phyloP scores from a whole-genome alignment of 35 echinoderm and acorn worm species.

The Ophiothrix spiculata region DNA sequence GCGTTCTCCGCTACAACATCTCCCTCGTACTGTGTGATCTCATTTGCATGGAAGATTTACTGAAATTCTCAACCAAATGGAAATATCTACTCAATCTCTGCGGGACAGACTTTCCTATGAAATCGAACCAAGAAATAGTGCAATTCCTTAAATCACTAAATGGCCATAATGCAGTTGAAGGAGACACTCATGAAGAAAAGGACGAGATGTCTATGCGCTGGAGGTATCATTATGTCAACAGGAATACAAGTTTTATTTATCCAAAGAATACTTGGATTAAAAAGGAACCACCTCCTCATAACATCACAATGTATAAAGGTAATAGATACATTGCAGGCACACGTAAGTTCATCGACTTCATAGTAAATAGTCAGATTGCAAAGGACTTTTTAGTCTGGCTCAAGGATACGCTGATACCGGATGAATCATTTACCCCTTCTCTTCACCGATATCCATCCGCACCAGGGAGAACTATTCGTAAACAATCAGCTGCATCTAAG shows the following conservation, averaged over 20 bases:
- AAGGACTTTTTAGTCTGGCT: constrained; percentile 58
- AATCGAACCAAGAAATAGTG: constrained; percentile 74
- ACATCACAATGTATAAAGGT: constrained; percentile 62
- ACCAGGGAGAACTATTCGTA: constrained; percentile 52
- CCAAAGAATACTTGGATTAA: neutral
- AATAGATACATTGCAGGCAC: constrained; percentile 46
- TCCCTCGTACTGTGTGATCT: constrained; percentile 50
- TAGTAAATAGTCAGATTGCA: constrained; percentile 31
- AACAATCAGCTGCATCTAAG: neutral
- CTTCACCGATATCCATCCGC: constrained; percentile 41
- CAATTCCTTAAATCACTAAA: constrained; percentile 40
- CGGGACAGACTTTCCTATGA: constrained; percentile 75
- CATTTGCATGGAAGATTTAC: constrained; percentile 74
- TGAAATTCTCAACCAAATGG: constrained; percentile 38
- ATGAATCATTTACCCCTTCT: constrained; percentile 57
- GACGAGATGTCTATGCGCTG: constrained; percentile 11
- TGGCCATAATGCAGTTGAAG: constrained; percentile 37
- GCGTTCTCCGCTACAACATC: constrained; percentile 32
- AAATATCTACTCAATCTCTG: constrained; percentile 66
- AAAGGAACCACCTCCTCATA: constrained; percentile 57
- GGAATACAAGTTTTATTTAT: too few relatives aligned
- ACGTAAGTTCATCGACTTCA: constrained; percentile 37
- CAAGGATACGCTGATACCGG: constrained; percentile 50
- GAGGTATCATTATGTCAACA: constrained; percentile 6
- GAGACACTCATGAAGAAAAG: constrained; percentile 2